A percentile compares a stretch with the other conserved stretches of the same genome.
Conservation (phyloP, 2,888 invertebrate genomes). For the Tipula lateralis region DNA sequence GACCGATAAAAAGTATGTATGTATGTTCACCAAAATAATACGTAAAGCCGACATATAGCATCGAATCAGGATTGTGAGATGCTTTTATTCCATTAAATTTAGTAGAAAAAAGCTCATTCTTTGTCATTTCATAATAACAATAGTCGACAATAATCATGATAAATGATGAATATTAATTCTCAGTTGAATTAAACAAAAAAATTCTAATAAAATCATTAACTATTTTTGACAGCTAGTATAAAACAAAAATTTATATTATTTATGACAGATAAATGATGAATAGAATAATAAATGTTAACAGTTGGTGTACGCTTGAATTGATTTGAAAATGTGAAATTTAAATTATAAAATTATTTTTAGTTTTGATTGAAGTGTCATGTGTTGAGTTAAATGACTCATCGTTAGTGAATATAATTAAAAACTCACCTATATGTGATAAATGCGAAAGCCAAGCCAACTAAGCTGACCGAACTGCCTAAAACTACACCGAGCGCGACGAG, state of each 20-base stretch:
- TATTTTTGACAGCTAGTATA: background rate
- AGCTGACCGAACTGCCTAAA: conserved; percentile 60
- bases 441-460: conserved; percentile 63
- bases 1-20: background rate
- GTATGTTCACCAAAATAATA: too few species aligned
- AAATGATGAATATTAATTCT: conserved; percentile 24
- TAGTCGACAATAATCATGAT: background rate
- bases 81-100: background rate
- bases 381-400: background rate
- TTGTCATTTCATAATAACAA: background rate
- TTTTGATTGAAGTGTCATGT: background rate
- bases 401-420: too few species aligned
- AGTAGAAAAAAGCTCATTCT: background rate
- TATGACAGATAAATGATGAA: background rate
- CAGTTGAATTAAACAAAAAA: background rate
- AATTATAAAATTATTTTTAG: background rate
- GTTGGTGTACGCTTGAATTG: background rate
- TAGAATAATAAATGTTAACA: conserved; percentile 11
- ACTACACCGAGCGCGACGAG: conserved; percentile 61
- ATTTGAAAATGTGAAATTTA: background rate
- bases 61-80: background rate
- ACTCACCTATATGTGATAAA: conserved; percentile 66
- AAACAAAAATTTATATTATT: background rate
- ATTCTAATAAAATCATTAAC: background rate
- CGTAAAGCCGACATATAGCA: too few species aligned